phyloP scores from a whole-genome alignment of 2,113 vertebrate genomes.

The Fukomys damarensis region DNA sequence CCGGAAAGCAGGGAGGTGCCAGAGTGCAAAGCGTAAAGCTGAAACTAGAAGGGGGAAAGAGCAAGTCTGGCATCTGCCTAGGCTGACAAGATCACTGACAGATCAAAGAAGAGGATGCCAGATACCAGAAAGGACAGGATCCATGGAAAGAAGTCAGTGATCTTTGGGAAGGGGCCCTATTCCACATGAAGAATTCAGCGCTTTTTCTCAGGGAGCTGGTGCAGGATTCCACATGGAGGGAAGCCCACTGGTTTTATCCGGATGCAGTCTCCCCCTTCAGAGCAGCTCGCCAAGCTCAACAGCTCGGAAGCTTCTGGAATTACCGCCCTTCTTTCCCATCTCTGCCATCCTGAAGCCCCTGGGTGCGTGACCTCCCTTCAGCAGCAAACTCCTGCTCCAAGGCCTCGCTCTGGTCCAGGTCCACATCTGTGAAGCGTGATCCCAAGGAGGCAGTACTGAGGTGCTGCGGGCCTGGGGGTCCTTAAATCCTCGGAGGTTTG shows the following conservation, averaged over 20 bases:
- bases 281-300: neutral
- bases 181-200: neutral
- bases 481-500: no score
- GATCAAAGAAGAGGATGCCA: neutral
- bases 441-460: neutral
- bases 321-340: neutral
- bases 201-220: neutral
- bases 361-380: no score
- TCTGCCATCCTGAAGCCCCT: neutral
- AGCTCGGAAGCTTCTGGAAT: neutral
- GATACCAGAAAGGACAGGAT: neutral
- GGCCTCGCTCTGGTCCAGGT: neutral
- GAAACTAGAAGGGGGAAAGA: neutral
- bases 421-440: neutral
- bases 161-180: neutral
- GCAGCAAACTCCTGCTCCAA: neutral
- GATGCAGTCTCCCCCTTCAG: neutral
- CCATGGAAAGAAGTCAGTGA: neutral
- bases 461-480: neutral
- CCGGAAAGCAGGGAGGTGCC: neutral
- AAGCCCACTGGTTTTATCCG: neutral
- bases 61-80: neutral
- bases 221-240: neutral
- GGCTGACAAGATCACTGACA: neutral
- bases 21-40: neutral